Percentiles rank a stretch among this genome's conserved stretches.
Conservation (phyloP, 1,140 invertebrate species). For the Zophobas atratus region DNA sequence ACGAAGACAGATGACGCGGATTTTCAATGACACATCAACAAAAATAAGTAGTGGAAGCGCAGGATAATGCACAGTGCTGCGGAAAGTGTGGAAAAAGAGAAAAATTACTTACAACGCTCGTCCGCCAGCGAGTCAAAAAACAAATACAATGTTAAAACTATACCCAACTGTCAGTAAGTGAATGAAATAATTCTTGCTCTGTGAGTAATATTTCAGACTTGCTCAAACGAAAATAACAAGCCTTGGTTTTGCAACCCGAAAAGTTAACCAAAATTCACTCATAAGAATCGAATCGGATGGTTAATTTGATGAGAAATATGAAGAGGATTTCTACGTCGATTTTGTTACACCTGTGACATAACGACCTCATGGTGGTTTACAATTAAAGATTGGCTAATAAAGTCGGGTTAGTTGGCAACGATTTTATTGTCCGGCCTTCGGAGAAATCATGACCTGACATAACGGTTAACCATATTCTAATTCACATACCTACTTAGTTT, state of each 20-base stretch:
- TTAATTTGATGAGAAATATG: too few species aligned
- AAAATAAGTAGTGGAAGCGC: conserved; percentile 36
- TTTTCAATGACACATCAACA: conserved; percentile 30
- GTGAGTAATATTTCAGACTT: too few species aligned
- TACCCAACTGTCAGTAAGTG: too few species aligned
- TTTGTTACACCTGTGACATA: neutral
- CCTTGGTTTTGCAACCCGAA: too few species aligned
- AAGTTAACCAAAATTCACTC: too few species aligned
- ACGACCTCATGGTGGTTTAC: neutral
- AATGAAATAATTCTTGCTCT: too few species aligned
- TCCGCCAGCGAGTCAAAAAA: too few species aligned
- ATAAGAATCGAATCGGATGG: too few species aligned
- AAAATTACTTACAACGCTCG: neutral
- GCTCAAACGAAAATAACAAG: too few species aligned
- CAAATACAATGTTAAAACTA: too few species aligned
- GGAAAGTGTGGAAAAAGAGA: neutral
- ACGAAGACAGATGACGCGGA: conserved; percentile 8
- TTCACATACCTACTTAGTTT: neutral
- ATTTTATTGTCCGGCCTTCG: neutral
- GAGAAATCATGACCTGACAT: conserved; percentile 18
- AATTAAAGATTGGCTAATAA: conserved; percentile 6
- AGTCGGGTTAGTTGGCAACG: neutral
- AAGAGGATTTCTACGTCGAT: too few species aligned
- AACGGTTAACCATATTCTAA: neutral
- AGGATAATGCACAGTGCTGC: neutral